Percentiles rank a stretch among this genome's conserved stretches.
These are phyloP conservation scores for Morpho helenor DNA, from an alignment of 2,888 invertebrate species.

Conservation along the genomic window DNA sequence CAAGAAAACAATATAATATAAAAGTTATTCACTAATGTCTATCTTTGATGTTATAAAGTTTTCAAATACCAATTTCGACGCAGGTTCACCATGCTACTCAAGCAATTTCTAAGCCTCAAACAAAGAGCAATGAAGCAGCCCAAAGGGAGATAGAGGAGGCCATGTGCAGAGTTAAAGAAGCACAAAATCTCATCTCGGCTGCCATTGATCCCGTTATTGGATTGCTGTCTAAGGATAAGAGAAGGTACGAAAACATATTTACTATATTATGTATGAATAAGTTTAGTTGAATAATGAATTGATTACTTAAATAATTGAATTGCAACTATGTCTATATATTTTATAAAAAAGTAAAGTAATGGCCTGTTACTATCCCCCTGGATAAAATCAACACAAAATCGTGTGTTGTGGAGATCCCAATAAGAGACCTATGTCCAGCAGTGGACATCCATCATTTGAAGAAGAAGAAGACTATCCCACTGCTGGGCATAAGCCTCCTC, in stretches of 20 bases:
- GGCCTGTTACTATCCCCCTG: too few relatives aligned
- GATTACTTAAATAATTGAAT: too few relatives aligned
- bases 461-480: too few relatives aligned
- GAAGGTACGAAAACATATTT: conserved; percentile 63
- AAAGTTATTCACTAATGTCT: background rate
- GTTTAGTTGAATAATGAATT: too few relatives aligned
- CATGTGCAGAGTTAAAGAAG: conserved; percentile 97
- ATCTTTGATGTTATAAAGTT: background rate
- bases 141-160: conserved; percentile 98
- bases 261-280: too few relatives aligned
- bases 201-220: conserved; percentile 95
- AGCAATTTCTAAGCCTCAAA: conserved; percentile 94
- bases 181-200: conserved; percentile 95
- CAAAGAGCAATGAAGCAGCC: conserved; percentile 96
- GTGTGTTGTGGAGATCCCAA: too few relatives aligned
- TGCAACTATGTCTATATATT: too few relatives aligned
- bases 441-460: too few relatives aligned
- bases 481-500: too few relatives aligned
- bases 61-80: conserved; percentile 1
- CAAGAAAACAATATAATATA: background rate
- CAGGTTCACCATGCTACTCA: conserved; percentile 94
- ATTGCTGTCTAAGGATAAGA: conserved; percentile 90
- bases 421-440: too few relatives aligned
- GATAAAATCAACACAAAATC: too few relatives aligned
- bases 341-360: too few relatives aligned